phyloP scores from a whole-genome alignment of 2,888 invertebrate genomes.

The Thereva unica region DNA sequence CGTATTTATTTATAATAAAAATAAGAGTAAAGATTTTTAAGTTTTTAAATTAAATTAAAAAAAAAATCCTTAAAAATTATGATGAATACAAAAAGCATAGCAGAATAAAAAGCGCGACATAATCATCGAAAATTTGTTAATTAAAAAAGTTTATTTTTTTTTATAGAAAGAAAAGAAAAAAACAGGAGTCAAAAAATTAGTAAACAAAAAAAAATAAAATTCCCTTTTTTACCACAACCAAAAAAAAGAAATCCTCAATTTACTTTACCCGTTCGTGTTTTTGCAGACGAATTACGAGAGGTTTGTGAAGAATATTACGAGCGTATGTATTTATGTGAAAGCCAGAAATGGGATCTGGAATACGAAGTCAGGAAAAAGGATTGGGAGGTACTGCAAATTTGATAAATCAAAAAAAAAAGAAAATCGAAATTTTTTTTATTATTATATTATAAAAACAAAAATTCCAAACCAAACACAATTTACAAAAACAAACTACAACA shows the following conservation, averaged over 20 bases:
- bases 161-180: background rate
- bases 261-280: slow-evolving; percentile 43
- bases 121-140: background rate
- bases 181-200: background rate
- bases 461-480: slow-evolving; percentile 39
- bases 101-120: background rate
- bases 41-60: background rate
- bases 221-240: background rate
- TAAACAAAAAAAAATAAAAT: background rate
- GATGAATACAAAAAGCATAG: background rate
- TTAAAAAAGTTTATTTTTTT: background rate
- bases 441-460: slow-evolving; percentile 36
- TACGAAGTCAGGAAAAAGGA: slow-evolving; percentile 99
- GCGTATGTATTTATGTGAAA: slow-evolving; percentile 96
- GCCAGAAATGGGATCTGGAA: slow-evolving; percentile 99
- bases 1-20: background rate
- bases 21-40: background rate
- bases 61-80: background rate
- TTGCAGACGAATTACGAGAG: slow-evolving; percentile 75
- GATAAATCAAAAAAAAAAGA: slow-evolving; percentile 41
- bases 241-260: slow-evolving; percentile 14
- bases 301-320: slow-evolving; percentile 95
- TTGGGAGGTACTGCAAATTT: slow-evolving; percentile 87
- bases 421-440: slow-evolving; percentile 39
- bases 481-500: background rate